Percentiles rank a stretch among this genome's conserved stretches.
Evolutionary conservation across 2,797 vertebrate species (phyloP).

Genomic region (Pseudochromis fuscus): DNA sequence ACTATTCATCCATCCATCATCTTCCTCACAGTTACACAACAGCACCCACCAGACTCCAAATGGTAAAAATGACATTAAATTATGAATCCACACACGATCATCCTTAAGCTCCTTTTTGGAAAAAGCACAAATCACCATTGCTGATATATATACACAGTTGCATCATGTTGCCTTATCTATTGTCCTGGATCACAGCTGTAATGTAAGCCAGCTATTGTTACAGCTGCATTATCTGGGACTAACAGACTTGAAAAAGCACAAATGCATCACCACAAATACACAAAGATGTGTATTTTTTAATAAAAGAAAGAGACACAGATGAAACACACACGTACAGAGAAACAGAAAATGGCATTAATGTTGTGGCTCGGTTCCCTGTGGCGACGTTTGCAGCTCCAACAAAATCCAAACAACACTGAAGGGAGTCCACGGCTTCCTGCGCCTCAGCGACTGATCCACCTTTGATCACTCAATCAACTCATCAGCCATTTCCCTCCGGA

Average conservation of each 20-base stretch:
- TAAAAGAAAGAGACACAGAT: not conserved
- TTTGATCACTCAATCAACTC: conserved; percentile 59
- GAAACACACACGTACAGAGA: not conserved
- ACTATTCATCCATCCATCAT: too few relatives aligned
- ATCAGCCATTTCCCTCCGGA: conserved; percentile 34
- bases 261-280: not conserved
- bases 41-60: too few relatives aligned
- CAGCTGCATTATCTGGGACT: not conserved
- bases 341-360: conserved; percentile 4
- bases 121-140: too few relatives aligned
- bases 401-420: conserved; percentile 25
- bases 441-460: not conserved
- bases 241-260: not conserved
- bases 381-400: conserved; percentile 19
- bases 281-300: not conserved
- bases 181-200: too few relatives aligned
- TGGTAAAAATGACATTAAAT: too few relatives aligned
- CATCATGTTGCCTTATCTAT: too few relatives aligned
- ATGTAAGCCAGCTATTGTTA: not conserved
- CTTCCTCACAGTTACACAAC: too few relatives aligned
- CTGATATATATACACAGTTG: too few relatives aligned
- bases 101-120: too few relatives aligned
- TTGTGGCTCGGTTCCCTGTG: not conserved
- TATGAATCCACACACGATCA: too few relatives aligned
- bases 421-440: conserved; percentile 37